Percentiles rank a stretch among this genome's conserved stretches.
Evolutionary conservation across 2,113 vertebrate species (phyloP).

Genomic region (Prochilodus magdalenae): DNA sequence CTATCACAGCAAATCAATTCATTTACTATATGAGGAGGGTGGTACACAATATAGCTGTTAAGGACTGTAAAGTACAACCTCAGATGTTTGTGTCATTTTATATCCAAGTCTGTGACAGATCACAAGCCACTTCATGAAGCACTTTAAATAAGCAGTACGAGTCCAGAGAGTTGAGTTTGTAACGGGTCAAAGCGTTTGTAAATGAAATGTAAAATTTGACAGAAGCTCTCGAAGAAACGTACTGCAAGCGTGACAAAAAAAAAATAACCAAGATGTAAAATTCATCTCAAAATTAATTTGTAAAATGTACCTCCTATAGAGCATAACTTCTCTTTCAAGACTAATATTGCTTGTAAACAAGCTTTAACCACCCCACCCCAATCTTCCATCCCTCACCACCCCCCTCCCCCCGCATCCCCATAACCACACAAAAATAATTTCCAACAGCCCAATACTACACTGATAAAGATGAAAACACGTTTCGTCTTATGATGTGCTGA

Average conservation of each 20-base stretch:
- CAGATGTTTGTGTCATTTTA: constrained; percentile 10
- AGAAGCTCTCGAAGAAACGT: background rate
- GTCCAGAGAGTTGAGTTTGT: constrained; percentile 15
- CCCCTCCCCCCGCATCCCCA: background rate
- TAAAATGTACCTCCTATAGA: constrained; percentile 39
- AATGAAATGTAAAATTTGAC: constrained; percentile 30
- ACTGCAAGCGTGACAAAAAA: background rate
- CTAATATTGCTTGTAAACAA: constrained; percentile 13
- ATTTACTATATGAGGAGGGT: constrained; percentile 33
- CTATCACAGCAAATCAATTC: constrained; percentile 49
- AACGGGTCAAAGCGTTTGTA: constrained; percentile 1
- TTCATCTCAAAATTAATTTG: constrained; percentile 2
- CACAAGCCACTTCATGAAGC: constrained; percentile 36
- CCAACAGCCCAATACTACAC: background rate
- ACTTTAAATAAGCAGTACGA: background rate
- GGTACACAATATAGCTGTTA: constrained; percentile 41
- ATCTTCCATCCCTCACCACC: too few species aligned
- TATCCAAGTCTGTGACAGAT: constrained; percentile 3
- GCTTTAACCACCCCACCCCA: background rate
- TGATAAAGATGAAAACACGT: background rate
- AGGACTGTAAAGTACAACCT: constrained; percentile 17
- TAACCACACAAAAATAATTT: background rate
- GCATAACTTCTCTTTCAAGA: background rate
- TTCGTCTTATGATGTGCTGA: background rate
- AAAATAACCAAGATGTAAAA: constrained; percentile 7